Evolutionary conservation across 2,888 invertebrate species (phyloP).

Genomic region (Drosophila neonasuta): DNA sequence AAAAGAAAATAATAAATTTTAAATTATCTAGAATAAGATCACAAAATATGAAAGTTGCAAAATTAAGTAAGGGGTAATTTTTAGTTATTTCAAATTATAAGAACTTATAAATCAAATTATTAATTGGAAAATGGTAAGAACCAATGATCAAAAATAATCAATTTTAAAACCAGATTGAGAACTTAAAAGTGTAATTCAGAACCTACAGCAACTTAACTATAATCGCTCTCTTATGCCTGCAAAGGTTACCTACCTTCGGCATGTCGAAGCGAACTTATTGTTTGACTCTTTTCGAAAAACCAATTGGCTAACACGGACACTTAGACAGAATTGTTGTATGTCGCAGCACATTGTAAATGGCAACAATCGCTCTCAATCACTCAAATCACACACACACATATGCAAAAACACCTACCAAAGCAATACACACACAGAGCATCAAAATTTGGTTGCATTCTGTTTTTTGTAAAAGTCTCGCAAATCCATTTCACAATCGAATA

Average conservation of each 20-base stretch:
- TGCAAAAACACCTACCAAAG: conserved; percentile 7
- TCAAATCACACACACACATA: conserved; percentile 1
- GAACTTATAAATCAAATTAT: too few relatives aligned
- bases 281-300: background rate
- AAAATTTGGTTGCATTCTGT: conserved; percentile 48
- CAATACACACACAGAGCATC: conserved; percentile 23
- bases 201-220: too few relatives aligned
- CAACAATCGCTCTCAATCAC: conserved; percentile 26
- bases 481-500: conserved; percentile 26
- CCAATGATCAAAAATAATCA: background rate
- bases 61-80: too few relatives aligned
- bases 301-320: conserved; percentile 47
- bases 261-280: background rate
- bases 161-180: too few relatives aligned
- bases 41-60: too few relatives aligned
- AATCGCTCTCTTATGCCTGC: conserved; percentile 7
- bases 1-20: too few relatives aligned
- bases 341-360: conserved; percentile 19
- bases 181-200: too few relatives aligned
- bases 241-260: conserved; percentile 15
- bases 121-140: too few relatives aligned
- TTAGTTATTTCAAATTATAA: too few relatives aligned
- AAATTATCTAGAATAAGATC: too few relatives aligned
- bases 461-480: conserved; percentile 36
- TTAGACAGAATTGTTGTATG: conserved; percentile 22